Evolutionary conservation across 2,888 invertebrate genomes (phyloP), one percentile per base, ranked within the genome.

Genomic region (Spatulosminthurus flaviceps): DNA sequence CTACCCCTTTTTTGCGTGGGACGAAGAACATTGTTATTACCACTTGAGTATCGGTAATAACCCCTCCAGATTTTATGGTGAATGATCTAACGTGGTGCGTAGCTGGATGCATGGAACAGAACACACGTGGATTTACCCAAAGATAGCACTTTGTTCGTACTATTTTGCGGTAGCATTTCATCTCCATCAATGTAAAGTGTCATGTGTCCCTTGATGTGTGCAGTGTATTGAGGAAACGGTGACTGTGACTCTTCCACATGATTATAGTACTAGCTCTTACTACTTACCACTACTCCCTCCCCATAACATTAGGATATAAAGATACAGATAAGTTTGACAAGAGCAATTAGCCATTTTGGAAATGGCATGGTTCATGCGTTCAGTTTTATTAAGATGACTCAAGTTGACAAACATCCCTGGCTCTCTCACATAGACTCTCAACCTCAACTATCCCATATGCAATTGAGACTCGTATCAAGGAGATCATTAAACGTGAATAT

Each of bases 261-360:
- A 4, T 9, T 34, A 34, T 9, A 34, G n/a, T n/a, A n/a, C n/a
- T n/a, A n/a, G n/a, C n/a, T n/a, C n/a, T n/a, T n/a, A n/a, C n/a
- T n/a, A n/a, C n/a, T n/a, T n/a, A n/a, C n/a, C n/a, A n/a, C n/a
- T n/a, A n/a, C n/a, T n/a, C n/a, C 34, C 9, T 9, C n/a, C 5
- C 16, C 16, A 51, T 51, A 51, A 51, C 51, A 51, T 11, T 19
- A 16, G n/a, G n/a, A 16, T 51, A 19, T n/a, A 51, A 51, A 51
- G n/a, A 13, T 51, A 21, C 22, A 64, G 64, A 75, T 24, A 75
- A 75, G 75, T 64, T 43, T 70, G 77, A 77, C 71, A 71, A 77
- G 60, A 21, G 71, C 71, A 71, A 77, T 77, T 77, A 77, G 77
- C 77, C 70, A 70, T 70, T 77, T 77, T 69, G 77, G 1, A 77